phyloP scores from a whole-genome alignment of 2,888 invertebrate species.

The Ypsolopha sequella region DNA sequence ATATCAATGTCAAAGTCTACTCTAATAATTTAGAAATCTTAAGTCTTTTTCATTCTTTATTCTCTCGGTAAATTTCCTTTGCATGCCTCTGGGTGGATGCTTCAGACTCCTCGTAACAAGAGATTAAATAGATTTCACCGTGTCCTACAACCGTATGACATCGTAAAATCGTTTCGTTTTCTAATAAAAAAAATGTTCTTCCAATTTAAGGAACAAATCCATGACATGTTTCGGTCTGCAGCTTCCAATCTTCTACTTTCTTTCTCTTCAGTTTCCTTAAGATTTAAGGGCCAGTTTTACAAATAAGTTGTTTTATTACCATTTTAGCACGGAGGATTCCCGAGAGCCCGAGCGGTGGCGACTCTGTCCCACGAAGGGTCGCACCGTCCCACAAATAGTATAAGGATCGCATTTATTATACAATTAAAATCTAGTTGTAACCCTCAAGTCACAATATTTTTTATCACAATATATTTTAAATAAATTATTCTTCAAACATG shows the following conservation, averaged over 20 bases:
- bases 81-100: slow-evolving; percentile 1
- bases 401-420: slow-evolving; percentile 38
- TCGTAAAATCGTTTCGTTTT: neutral
- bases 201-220: neutral
- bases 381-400: slow-evolving; percentile 64
- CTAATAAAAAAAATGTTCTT: neutral
- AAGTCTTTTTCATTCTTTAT: slow-evolving; percentile 2
- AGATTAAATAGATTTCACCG: neutral
- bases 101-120: neutral
- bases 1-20: slow-evolving; percentile 23
- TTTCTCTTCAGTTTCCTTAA: slow-evolving; percentile 4
- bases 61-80: neutral
- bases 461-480: slow-evolving; percentile 45
- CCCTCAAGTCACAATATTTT: slow-evolving; percentile 33
- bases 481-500: slow-evolving; percentile 23
- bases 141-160: neutral
- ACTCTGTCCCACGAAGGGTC: slow-evolving; percentile 54
- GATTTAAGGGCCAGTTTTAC: slow-evolving; percentile 14
- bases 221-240: slow-evolving; percentile 11
- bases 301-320: slow-evolving; percentile 36
- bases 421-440: slow-evolving; percentile 9
- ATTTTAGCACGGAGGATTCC: slow-evolving; percentile 59
- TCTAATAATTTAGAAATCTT: neutral
- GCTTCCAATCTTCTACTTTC: slow-evolving; percentile 15
- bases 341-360: slow-evolving; percentile 62